Conservation (phyloP, 2,113 vertebrate genomes). For the Mustela lutreola region DNA sequence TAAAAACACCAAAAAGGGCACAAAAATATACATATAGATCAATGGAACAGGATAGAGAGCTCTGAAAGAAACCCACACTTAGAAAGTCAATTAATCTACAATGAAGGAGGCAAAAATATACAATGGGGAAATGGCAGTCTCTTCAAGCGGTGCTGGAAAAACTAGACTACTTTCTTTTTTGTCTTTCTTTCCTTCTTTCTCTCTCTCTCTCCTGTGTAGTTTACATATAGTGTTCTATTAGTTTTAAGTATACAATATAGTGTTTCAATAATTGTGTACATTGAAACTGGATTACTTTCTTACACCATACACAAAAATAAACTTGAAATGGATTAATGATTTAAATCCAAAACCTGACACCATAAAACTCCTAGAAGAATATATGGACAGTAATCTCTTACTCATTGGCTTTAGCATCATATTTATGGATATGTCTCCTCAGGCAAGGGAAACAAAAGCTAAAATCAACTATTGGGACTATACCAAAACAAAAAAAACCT, state of each 20-base stretch:
- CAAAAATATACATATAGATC: neutral
- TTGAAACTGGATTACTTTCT: neutral
- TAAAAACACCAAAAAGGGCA: neutral
- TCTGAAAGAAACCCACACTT: neutral
- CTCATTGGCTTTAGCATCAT: neutral
- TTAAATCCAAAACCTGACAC: neutral
- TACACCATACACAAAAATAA: neutral
- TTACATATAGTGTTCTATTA: neutral
- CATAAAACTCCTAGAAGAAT: neutral
- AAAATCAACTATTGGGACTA: neutral
- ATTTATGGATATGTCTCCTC: neutral
- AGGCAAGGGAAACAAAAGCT: neutral
- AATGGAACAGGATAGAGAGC: neutral
- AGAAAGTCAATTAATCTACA: neutral
- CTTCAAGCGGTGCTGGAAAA: neutral
- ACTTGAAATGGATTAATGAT: neutral
- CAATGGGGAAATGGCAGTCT: neutral
- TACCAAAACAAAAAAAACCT: neutral
- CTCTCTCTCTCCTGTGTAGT: neutral
- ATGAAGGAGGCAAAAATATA: neutral
- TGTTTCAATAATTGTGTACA: neutral
- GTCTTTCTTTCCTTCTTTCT: neutral
- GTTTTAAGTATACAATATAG: neutral
- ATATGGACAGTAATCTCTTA: neutral
- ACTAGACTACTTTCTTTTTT: neutral